Conservation (phyloP, 2,113 vertebrate genomes). For the Sialia sialis region DNA sequence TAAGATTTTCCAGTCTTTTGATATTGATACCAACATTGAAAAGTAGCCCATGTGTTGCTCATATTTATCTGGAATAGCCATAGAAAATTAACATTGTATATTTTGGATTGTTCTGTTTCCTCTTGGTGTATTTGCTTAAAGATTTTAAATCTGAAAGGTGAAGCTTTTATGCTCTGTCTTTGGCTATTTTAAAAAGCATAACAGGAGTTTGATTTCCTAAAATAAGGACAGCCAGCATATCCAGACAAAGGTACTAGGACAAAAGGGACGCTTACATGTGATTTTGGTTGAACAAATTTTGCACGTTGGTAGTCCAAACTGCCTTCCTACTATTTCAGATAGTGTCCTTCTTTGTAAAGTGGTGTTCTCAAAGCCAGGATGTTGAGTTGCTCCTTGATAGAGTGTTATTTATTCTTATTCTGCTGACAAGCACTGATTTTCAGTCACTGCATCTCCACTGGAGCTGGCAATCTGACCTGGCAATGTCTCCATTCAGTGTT, state of each 20-base stretch:
- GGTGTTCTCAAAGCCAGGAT: background rate
- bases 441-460: background rate
- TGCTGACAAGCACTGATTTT: background rate
- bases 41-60: slow-evolving; percentile 14
- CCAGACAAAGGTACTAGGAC: background rate
- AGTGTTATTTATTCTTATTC: background rate
- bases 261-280: background rate
- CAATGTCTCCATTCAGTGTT: background rate
- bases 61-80: slow-evolving; percentile 40
- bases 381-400: background rate
- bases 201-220: background rate
- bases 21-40: slow-evolving; percentile 66
- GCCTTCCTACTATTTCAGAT: background rate
- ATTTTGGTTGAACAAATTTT: background rate
- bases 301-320: background rate
- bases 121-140: background rate
- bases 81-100: slow-evolving; percentile 25
- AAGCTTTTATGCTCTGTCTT: background rate
- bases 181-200: slow-evolving; percentile 5
- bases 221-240: background rate
- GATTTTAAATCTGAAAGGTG: slow-evolving; percentile 2
- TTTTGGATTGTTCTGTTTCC: slow-evolving; percentile 3
- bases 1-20: slow-evolving; percentile 68
- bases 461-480: background rate
- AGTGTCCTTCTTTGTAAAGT: background rate